Base-by-base conservation (phyloP, 2,888 invertebrate genomes). In the Agrotis puta region DNA sequence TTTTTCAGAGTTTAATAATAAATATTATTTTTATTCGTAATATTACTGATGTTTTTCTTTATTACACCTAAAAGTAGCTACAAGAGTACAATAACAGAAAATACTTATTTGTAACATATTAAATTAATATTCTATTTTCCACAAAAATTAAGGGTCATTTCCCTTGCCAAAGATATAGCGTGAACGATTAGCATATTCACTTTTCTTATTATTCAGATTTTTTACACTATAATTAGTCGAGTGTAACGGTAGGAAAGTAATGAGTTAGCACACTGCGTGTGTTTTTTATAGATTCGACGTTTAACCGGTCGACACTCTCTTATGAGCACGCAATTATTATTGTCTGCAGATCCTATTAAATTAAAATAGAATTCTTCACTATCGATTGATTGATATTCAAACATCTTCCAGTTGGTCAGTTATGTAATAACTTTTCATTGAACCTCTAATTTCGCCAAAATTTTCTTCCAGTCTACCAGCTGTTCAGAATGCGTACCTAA, bases 171-270 rank as follows among this genome's bases (percentile, higher is more conserved):
- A 39, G 56, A 63, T 14, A 39, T 50, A 47, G 62, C 54, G 62
- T 78, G 69, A 59, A n/a, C 11, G 43, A 63, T 70, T 74, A 33
- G 59, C 24, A 53, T 70, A 74, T 39, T 50, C 61, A 68, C 14
- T 22, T 62, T 74, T 63, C 67, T 58, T 58, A 47, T 53, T 73
- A 77, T 77, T 77, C 77, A 64, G 16, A 27, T 58, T 77, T 70
- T 68, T 80, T 69, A 43, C 56, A 24, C 22, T 6, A 20, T 73
- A 66, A 70, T 77, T 72, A 71, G 54, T 70, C 67, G 51, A 71
- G 66, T 71, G 64, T 75, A 73, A 74, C 83, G 74, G 64, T 74
- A 81, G 72, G 85, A 84, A 85, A 85, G 79, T 70, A 75, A 20
- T 64, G 56, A 67, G 50, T 70, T 57, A 45, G 33, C 20, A 57